These are phyloP conservation scores for Ormyrus rosae DNA, from an alignment of 2,888 invertebrate genomes.

Conservation along the genomic window DNA sequence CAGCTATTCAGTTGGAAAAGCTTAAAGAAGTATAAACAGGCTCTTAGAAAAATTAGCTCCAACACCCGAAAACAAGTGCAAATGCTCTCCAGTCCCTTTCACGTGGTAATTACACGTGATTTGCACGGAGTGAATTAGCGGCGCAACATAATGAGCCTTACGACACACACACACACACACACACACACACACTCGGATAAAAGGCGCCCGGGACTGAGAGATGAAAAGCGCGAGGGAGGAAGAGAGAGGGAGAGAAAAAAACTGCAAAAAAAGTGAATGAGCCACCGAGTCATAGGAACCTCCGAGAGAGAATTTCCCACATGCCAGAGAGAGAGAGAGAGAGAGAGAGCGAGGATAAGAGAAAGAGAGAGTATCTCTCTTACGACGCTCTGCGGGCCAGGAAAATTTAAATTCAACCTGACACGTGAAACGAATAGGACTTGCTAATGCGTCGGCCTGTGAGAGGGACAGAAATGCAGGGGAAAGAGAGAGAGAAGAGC, in stretches of 20 bases:
- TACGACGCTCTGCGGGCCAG: slow-evolving; percentile 34
- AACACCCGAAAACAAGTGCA: slow-evolving; percentile 9
- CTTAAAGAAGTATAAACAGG: neutral
- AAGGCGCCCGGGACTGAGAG: neutral
- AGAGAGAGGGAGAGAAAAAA: neutral
- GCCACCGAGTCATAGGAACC: slow-evolving; percentile 25
- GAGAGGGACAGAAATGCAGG: slow-evolving; percentile 25
- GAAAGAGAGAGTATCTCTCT: slow-evolving; percentile 17
- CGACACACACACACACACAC: slow-evolving; percentile 12
- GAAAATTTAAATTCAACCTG: slow-evolving; percentile 59
- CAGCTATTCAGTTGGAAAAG: neutral
- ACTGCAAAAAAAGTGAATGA: slow-evolving; percentile 1
- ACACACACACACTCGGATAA: slow-evolving; percentile 5
- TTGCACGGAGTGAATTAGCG: slow-evolving; percentile 40
- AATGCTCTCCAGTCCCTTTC: neutral
- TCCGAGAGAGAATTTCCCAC: slow-evolving; percentile 39
- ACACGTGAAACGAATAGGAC: slow-evolving; percentile 60
- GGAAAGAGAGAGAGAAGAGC: slow-evolving; percentile 27
- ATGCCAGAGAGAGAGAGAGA: slow-evolving; percentile 4
- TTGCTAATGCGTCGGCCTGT: slow-evolving; percentile 58
- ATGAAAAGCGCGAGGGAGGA: neutral
- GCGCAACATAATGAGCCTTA: slow-evolving; percentile 35
- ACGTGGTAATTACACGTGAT: slow-evolving; percentile 36
- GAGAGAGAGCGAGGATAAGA: neutral
- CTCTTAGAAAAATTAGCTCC: slow-evolving; percentile 10